A percentile compares a stretch with the other conserved stretches of the same genome.
These are phyloP conservation scores for Drosophila pectinifera DNA, from an alignment of 1,140 invertebrate species.

Conservation along the genomic window DNA sequence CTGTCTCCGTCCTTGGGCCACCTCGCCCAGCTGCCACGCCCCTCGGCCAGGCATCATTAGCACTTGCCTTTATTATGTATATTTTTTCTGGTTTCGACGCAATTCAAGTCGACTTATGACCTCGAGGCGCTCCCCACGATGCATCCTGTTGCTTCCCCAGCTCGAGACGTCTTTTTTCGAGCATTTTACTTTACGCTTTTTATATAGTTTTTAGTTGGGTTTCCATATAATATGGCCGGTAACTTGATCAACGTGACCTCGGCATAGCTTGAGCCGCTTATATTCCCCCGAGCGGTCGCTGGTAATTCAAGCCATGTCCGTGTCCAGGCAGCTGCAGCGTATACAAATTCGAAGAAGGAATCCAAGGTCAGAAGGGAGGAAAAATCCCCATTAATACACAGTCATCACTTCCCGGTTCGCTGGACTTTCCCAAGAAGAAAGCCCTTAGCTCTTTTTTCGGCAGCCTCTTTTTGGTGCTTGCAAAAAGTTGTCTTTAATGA, in stretches of 20 bases:
- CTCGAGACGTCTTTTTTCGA: not conserved
- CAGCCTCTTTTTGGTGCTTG: not conserved
- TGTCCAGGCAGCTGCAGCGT: constrained; percentile 20
- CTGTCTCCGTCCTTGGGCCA: constrained; percentile 27
- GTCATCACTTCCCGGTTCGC: constrained; percentile 56
- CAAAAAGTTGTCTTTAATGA: constrained; percentile 13
- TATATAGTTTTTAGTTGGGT: constrained; percentile 5
- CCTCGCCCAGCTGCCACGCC: constrained; percentile 28
- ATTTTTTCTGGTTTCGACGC: not conserved
- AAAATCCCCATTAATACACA: constrained; percentile 7
- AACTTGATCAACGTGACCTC: constrained; percentile 58
- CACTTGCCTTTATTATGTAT: constrained; percentile 14
- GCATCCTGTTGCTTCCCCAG: constrained; percentile 21
- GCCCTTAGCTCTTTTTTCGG: constrained; percentile 8
- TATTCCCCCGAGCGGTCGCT: constrained; percentile 42
- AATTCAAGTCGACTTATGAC: constrained; percentile 22
- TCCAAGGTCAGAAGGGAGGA: constrained; percentile 13
- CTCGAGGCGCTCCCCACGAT: constrained; percentile 28
- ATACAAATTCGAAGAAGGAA: not conserved
- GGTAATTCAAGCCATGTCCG: constrained; percentile 56
- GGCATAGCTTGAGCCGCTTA: constrained; percentile 41
- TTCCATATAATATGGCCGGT: constrained; percentile 44
- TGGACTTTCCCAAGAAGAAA: constrained; percentile 28
- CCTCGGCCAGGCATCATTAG: constrained; percentile 16
- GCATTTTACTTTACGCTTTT: not conserved